These are phyloP conservation scores for Thalpophila matura DNA, from an alignment of 2,888 invertebrate species.

Conservation along the genomic window DNA sequence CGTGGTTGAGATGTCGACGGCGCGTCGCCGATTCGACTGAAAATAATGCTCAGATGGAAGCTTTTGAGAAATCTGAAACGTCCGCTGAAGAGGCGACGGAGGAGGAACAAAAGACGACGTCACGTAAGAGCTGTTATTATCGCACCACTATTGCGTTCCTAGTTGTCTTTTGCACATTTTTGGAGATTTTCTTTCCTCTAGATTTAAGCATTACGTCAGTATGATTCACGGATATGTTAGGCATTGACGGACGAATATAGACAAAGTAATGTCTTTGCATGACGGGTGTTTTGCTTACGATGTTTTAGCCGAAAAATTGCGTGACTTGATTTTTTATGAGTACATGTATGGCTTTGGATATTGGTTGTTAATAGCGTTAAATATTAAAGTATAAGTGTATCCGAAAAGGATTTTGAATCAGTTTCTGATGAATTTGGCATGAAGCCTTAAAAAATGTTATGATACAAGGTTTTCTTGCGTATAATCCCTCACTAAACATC, in stretches of 20 bases:
- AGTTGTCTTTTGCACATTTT: conserved; percentile 71
- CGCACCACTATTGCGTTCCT: conserved; percentile 67
- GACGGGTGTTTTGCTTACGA: conserved; percentile 48
- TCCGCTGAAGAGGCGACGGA: conserved; percentile 67
- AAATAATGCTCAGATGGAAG: conserved; percentile 73
- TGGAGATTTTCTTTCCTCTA: conserved; percentile 61
- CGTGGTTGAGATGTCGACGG: conserved; percentile 85
- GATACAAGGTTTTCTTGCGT: conserved; percentile 21
- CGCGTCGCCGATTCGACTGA: conserved; percentile 82
- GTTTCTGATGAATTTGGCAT: conserved; percentile 5
- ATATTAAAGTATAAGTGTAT: conserved; percentile 12
- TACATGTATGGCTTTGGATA: conserved; percentile 44
- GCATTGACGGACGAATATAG: conserved; percentile 43
- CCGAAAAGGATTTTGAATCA: conserved; percentile 3
- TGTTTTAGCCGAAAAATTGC: conserved; percentile 29
- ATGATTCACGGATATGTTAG: conserved; percentile 74
- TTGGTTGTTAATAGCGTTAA: conserved; percentile 35
- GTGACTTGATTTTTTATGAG: conserved; percentile 33
- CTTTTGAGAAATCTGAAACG: conserved; percentile 75
- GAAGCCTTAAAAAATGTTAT: conserved; percentile 32
- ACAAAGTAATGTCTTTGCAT: conserved; percentile 45
- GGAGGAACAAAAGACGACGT: conserved; percentile 71
- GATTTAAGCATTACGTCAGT: conserved; percentile 67
- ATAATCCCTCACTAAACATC: conserved; percentile 20
- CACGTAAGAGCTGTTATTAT: conserved; percentile 82